Evolutionary conservation across 2,888 invertebrate genomes (phyloP).

Genomic region (Hyalella azteca): DNA sequence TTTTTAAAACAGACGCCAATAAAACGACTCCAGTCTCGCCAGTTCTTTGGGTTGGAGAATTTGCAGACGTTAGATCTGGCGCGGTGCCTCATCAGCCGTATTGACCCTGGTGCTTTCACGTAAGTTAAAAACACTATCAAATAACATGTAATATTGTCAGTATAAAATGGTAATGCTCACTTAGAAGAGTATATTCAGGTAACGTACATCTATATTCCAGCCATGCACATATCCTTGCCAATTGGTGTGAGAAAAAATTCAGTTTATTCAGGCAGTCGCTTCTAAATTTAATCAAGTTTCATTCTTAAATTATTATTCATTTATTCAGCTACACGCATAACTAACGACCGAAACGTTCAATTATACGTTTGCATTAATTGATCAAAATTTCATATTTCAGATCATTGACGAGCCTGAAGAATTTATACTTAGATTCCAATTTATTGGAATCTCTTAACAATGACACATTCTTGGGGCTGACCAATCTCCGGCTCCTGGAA

Average conservation of each 20-base stretch:
- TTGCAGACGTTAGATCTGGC: not conserved
- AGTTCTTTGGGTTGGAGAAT: not conserved
- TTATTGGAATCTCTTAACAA: constrained; percentile 38
- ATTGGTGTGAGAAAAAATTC: too few species aligned
- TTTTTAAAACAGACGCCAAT: not conserved
- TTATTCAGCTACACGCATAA: too few species aligned
- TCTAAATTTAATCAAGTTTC: too few species aligned
- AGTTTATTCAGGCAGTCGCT: too few species aligned
- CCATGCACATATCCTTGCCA: too few species aligned
- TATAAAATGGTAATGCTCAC: too few species aligned
- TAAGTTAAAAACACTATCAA: too few species aligned
- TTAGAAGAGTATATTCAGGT: too few species aligned
- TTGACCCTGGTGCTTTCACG: not conserved
- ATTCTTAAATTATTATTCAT: too few species aligned
- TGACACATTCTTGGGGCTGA: constrained; percentile 49
- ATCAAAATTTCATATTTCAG: constrained; percentile 30
- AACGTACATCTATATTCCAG: too few species aligned
- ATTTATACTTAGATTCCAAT: constrained; percentile 41
- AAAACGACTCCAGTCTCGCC: not conserved
- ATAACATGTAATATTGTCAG: too few species aligned
- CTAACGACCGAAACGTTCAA: too few species aligned
- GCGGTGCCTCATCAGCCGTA: not conserved
- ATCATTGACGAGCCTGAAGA: constrained; percentile 40
- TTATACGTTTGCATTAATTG: not conserved
- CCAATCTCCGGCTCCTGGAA: constrained; percentile 39